A percentile compares a stretch with the other conserved stretches of the same genome.
These are phyloP conservation scores for Osmerus mordax DNA, from an alignment of 2,113 vertebrate genomes.

Conservation along the genomic window DNA sequence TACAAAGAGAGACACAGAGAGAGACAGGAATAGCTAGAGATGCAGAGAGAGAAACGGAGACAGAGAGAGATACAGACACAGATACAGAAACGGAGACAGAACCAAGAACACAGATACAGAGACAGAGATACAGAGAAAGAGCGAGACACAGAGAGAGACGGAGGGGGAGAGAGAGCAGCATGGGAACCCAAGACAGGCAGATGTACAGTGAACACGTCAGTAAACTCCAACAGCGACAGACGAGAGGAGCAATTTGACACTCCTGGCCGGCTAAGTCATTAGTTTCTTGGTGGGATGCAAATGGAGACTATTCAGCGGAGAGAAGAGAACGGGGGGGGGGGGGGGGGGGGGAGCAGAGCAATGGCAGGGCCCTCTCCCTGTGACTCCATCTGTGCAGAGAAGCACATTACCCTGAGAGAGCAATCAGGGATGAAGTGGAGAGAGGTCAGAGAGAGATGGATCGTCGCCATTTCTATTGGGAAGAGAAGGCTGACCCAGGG, in stretches of 20 bases:
- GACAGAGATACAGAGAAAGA: too few relatives aligned
- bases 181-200: slow-evolving; percentile 6
- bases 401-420: slow-evolving; percentile 27
- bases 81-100: too few relatives aligned
- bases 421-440: slow-evolving; percentile 14
- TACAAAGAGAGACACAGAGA: too few relatives aligned
- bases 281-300: slow-evolving; percentile 39
- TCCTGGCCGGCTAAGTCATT: slow-evolving; percentile 17
- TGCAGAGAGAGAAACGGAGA: too few relatives aligned
- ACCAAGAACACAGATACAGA: too few relatives aligned
- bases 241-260: not conserved
- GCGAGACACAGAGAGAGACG: not conserved
- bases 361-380: slow-evolving; percentile 30
- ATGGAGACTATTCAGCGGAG: slow-evolving; percentile 33
- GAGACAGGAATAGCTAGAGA: too few relatives aligned
- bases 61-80: too few relatives aligned
- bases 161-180: not conserved
- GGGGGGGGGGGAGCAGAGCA: not conserved
- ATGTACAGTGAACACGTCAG: slow-evolving; percentile 7
- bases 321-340: slow-evolving; percentile 6
- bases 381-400: slow-evolving; percentile 45
- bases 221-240: slow-evolving; percentile 15
- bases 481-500: not conserved
- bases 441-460: slow-evolving; percentile 12
- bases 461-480: slow-evolving; percentile 8